Base-by-base conservation (phyloP, 2,797 vertebrate species). In the Sebastiscus albofasciatus region DNA sequence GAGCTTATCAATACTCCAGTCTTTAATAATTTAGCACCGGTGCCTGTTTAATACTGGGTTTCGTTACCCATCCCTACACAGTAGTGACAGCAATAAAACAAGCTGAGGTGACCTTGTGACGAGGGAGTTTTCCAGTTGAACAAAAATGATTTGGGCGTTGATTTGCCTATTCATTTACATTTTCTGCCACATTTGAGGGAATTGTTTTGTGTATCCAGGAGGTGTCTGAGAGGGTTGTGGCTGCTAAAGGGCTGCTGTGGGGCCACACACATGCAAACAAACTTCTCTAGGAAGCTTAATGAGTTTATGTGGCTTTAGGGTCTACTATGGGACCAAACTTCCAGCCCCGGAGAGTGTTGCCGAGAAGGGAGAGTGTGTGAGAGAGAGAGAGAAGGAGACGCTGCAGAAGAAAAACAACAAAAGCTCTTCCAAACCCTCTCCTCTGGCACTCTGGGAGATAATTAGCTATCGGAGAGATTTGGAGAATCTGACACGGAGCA, bases 381-480 rank as follows among this genome's bases (percentile, higher is more conserved):
- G 60, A 62, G 60, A 54, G 55, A 72, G 67, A 58, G 2, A 55
- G 52, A 72, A 66, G 54, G 60, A 82, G 76, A 83, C 6, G 14
- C 59, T 61, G 73, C 67, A 71, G 71, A 74, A 80, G 69, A 84
- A 86, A 89, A 93, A 90, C 81, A 92, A 91, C 84, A 89, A 86
- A 90, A 86, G 85, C 86, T 78, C 67, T 59, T 85, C 77, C 85
- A 89, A 90, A 92, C 89, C 89, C 82, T 89, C 82, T 91, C 80
- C 78, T 80, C 75, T 87, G 88, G 88, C 90, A 80, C 86, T 89
- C 61, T 71, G 84, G 79, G 92, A 93, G 94, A 89, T 93, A 93
- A 94, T 94, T 94, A 94, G 90, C 83, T 78, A 86, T 91, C 62
- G 75, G 79, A 90, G 90, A 93, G 89, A 93, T 93, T 90, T 92